Evolutionary conservation across 2,888 invertebrate genomes (phyloP).

Genomic region (Ernsta delagoae): DNA sequence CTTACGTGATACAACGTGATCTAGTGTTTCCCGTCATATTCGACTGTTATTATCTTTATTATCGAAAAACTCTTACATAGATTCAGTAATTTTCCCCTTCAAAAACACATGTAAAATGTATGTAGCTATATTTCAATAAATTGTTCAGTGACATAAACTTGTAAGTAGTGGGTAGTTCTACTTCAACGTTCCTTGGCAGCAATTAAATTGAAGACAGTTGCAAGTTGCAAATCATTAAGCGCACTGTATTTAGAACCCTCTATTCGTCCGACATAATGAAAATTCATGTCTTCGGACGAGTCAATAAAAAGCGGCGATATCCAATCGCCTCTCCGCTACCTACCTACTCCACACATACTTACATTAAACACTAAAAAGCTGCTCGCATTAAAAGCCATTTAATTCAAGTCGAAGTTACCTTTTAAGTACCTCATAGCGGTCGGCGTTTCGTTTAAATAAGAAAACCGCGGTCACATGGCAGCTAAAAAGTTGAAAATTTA

Average conservation of each 20-base stretch:
- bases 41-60: too few relatives aligned
- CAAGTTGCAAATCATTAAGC: slow-evolving; percentile 9
- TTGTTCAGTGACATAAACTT: too few relatives aligned
- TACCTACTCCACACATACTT: slow-evolving; percentile 1
- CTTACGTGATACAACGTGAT: too few relatives aligned
- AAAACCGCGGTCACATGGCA: slow-evolving; percentile 8
- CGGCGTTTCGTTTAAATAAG: slow-evolving; percentile 14
- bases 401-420: slow-evolving; percentile 49
- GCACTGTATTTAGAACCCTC: slow-evolving; percentile 17
- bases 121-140: too few relatives aligned
- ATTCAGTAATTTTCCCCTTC: too few relatives aligned
- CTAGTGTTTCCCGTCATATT: too few relatives aligned
- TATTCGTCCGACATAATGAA: slow-evolving; percentile 28
- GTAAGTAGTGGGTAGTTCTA: too few relatives aligned
- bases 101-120: too few relatives aligned
- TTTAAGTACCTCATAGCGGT: slow-evolving; percentile 46
- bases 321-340: slow-evolving; percentile 9
- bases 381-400: slow-evolving; percentile 49
- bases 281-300: slow-evolving; percentile 25
- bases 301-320: slow-evolving; percentile 35
- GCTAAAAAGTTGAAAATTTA: slow-evolving; percentile 11
- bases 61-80: too few relatives aligned
- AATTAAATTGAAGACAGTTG: slow-evolving; percentile 6
- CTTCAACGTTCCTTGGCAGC: too few relatives aligned
- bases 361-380: slow-evolving; percentile 42